Percentiles rank a stretch among this genome's conserved stretches.
Conservation (phyloP, 1,140 invertebrate genomes). For the Panonychus citri region DNA sequence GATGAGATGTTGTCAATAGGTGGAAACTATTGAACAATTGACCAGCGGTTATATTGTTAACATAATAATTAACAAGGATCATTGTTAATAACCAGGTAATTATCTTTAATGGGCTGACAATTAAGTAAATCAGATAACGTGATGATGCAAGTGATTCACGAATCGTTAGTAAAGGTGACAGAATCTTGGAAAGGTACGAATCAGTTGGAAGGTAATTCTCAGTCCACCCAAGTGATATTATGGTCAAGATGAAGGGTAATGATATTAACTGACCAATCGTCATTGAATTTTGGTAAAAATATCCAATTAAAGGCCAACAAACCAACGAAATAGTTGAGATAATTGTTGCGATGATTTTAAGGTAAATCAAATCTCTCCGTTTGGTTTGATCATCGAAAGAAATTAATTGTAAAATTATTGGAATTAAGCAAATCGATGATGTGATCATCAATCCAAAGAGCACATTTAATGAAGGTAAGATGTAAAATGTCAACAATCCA, state of each 20-base stretch:
- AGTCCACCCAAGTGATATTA: conserved; percentile 83
- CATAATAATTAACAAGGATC: conserved; percentile 39
- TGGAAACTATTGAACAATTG: conserved; percentile 13
- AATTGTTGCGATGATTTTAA: not conserved
- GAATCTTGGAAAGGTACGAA: conserved; percentile 36
- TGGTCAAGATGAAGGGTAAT: conserved; percentile 43
- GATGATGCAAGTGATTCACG: conserved; percentile 49
- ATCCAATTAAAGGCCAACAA: not conserved
- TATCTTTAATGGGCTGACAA: conserved; percentile 22
- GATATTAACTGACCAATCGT: conserved; percentile 43
- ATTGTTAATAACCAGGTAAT: conserved; percentile 26
- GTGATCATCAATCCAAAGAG: conserved; percentile 78
- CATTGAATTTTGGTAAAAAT: not conserved
- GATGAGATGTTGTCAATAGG: conserved; percentile 10
- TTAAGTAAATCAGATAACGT: conserved; percentile 36
- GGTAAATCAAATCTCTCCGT: conserved; percentile 21
- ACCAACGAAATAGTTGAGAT: not conserved
- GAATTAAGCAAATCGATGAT: conserved; percentile 72
- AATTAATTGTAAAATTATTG: conserved; percentile 46
- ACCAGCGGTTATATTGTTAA: conserved; percentile 22
- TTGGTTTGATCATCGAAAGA: conserved; percentile 45
- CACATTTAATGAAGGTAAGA: conserved; percentile 70
- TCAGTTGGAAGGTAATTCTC: conserved; percentile 64
- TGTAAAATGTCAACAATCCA: conserved; percentile 53
- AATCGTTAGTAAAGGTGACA: conserved; percentile 41